Conservation (phyloP, 2,113 vertebrate genomes). For the Solea senegalensis region DNA sequence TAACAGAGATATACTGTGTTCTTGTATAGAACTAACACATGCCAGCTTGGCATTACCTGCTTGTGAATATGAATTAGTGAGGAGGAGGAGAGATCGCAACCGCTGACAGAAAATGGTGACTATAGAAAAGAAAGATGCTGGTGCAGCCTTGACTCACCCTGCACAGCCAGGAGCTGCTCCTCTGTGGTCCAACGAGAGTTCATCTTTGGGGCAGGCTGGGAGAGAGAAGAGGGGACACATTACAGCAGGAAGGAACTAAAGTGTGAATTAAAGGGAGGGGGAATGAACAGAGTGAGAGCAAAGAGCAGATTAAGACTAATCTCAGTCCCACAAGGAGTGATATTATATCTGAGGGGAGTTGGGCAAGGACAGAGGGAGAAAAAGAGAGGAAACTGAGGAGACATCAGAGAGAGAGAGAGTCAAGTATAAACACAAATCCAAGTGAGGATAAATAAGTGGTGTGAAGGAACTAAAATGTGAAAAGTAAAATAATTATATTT, state of each 20-base stretch:
- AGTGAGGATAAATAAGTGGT: conserved; percentile 1
- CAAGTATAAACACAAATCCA: background rate
- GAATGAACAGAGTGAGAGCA: conserved; percentile 19
- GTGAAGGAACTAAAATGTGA: background rate
- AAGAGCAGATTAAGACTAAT: conserved; percentile 46
- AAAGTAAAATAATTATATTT: conserved; percentile 16
- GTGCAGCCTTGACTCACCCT: conserved; percentile 65
- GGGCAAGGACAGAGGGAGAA: conserved; percentile 4
- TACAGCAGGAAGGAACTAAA: background rate
- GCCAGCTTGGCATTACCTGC: too few species aligned
- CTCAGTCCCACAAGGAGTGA: conserved; percentile 7
- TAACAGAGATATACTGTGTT: too few species aligned
- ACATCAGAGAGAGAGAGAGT: background rate
- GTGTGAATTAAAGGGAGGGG: background rate
- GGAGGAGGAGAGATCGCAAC: background rate
- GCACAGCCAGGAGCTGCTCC: conserved; percentile 78
- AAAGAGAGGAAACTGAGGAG: background rate
- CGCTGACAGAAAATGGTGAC: background rate
- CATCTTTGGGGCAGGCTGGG: conserved; percentile 85
- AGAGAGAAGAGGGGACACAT: conserved; percentile 9
- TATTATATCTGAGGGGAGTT: conserved; percentile 24
- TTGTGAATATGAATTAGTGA: too few species aligned
- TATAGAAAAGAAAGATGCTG: background rate
- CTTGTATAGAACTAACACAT: too few species aligned
- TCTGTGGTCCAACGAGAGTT: conserved; percentile 93